phyloP scores from a whole-genome alignment of 2,888 invertebrate genomes.

The Amblyjoppa proteus region DNA sequence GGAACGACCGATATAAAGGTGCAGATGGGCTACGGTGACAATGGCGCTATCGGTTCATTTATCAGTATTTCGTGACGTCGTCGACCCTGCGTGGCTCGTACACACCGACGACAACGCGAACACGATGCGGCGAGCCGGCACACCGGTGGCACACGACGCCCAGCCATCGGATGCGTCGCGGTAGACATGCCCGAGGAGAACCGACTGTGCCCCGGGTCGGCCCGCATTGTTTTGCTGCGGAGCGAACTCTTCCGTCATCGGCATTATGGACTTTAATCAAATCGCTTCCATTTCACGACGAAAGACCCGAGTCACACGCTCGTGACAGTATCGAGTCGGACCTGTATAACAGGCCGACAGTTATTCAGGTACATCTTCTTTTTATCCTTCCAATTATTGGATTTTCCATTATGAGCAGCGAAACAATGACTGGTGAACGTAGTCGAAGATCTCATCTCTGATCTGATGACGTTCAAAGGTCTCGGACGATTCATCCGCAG shows the following conservation, averaged over 20 bases:
- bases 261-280: constrained; percentile 83
- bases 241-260: constrained; percentile 77
- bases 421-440: neutral
- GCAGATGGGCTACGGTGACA: constrained; percentile 78
- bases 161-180: constrained; percentile 71
- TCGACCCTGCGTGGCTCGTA: constrained; percentile 69
- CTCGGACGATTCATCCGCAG: neutral
- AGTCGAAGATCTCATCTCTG: neutral
- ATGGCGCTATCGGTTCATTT: constrained; percentile 84
- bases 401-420: neutral
- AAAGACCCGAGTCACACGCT: constrained; percentile 42
- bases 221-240: constrained; percentile 76
- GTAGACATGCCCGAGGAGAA: constrained; percentile 59
- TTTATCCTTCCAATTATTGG: neutral
- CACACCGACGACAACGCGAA: constrained; percentile 69
- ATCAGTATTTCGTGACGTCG: constrained; percentile 80
- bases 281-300: constrained; percentile 76
- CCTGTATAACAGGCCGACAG: constrained; percentile 1
- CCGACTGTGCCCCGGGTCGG: constrained; percentile 63
- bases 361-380: constrained; percentile 6
- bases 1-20: constrained; percentile 78
- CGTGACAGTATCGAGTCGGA: constrained; percentile 19
- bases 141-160: constrained; percentile 63
- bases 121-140: constrained; percentile 61
- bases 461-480: neutral